Base-by-base conservation (phyloP, 2,797 vertebrate genomes). In the Anas acuta region DNA sequence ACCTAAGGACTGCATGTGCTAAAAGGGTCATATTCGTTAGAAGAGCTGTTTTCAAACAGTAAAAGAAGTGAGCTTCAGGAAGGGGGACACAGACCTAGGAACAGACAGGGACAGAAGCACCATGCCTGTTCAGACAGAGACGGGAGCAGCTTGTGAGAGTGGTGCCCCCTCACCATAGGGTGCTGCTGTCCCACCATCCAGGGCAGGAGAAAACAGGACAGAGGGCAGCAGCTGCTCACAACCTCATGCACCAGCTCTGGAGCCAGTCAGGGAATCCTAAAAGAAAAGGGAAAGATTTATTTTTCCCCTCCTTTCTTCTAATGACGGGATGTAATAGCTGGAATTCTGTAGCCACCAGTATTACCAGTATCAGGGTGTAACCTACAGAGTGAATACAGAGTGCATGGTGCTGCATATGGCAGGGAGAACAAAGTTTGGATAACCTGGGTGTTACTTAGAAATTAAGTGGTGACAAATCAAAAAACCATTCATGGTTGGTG, bases 381-480 rank as follows among this genome's bases (percentile, higher is more conserved):
- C 20, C 28, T 77, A 25, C 23, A 9, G 25, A 32, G 0, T 1
- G 13, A 65, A 37, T 8, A 20, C 11, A 0, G 2, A 33, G 19
- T 2, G 20, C 1, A 1, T 22, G 1, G 11, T 39, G 11, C 33
- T 19, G 5, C 0, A 1, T 16, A 37, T 2, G 6, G 6, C 13
- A 35, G 16, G 67, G 41, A 71, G 6, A n/a, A 19, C 3, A 2
- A 60, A 61, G 45, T 14, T 10, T 25, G 17, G 26, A 53, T 56
- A 77, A 57, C 4, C 13, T 14, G 5, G 1, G 1, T 28, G 26
- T 39, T 11, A 45, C 20, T n/a, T 20, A 70, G 56, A 79, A 91
- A 45, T 18, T 72, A 62, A 56, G 70, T 0, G 2, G 20, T 26
- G 25, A 35, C 37, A 84, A 72, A 82, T 35, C 3, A 17, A 65